Evolutionary conservation across 2,797 vertebrate genomes (phyloP), one percentile per base, ranked within the genome.

Genomic region (Clarias platycephalus): DNA sequence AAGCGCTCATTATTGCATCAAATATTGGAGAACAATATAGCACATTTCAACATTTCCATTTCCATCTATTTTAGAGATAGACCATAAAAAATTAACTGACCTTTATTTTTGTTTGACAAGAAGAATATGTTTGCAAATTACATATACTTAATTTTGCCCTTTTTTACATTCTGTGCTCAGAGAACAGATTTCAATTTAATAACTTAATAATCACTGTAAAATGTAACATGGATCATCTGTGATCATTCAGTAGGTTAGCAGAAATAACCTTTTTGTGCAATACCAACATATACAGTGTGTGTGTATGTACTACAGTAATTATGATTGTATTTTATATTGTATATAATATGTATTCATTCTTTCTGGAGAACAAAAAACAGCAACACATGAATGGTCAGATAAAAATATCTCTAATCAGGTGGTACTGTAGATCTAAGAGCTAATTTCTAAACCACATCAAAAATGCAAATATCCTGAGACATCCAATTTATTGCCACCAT

Each of bases 21-120:
- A 55, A 62, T 84, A 31, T 75, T 71, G 86, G 83, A 83, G 68
- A 83, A 76, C 83, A 77, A n/a, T 55, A n/a, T 28, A 76, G 84
- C 83, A 66, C 81, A 71, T 83, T 75, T 75, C 13, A 67, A 63
- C 80, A 80, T 89, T 87, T 86, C 83, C 62, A 85, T 74, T 86
- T 84, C 77, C 71, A 71, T 83, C 86, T 85, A 70, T 80, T 84
- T 86, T 86, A 86, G 63, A 72, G 58, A 81, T 66, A n/a, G 79
- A 85, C 20, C 31, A 81, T 18, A 77, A 12, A 16, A 7, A 55
- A 26, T 8, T 71, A 68, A 60, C 62, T 53, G 20, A 34, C 22
- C 28, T 8, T 40, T 49, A 9, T 26, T 37, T 77, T 22, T 83
- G 53, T 44, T 63, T 68, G 57, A 44, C 31, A 40, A 26, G 22